Evolutionary conservation across 2,113 vertebrate genomes (phyloP).

Genomic region (Odocoileus virginianus): DNA sequence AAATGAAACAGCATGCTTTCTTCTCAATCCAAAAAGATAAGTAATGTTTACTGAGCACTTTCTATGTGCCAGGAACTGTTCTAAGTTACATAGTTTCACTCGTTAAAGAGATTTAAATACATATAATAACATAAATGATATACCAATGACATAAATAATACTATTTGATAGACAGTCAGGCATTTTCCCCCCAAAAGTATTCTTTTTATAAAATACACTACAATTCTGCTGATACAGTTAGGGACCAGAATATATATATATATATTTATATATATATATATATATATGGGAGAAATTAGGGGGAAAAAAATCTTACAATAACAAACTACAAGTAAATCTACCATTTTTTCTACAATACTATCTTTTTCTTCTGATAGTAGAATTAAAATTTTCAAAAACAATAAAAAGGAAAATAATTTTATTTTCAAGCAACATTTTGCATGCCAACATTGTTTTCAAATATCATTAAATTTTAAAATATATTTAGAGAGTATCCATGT

Average conservation of each 20-base stretch:
- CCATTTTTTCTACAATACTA: constrained; percentile 43
- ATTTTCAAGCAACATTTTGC: constrained; percentile 67
- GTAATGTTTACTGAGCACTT: constrained; percentile 8
- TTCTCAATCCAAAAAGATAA: constrained; percentile 43
- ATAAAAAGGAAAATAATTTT: constrained; percentile 66
- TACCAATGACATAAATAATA: constrained; percentile 31
- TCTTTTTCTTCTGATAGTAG: constrained; percentile 67
- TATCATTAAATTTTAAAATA: constrained; percentile 47
- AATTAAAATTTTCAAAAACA: constrained; percentile 69
- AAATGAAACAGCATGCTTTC: constrained; percentile 65
- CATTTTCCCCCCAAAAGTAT: constrained; percentile 1
- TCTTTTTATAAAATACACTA: constrained; percentile 38
- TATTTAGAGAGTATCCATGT: constrained; percentile 61
- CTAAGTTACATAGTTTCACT: background rate
- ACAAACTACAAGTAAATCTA: constrained; percentile 50
- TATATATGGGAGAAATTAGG: constrained; percentile 4
- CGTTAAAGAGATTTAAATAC: constrained; percentile 44
- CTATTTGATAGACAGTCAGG: constrained; percentile 3
- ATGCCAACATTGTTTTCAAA: constrained; percentile 62
- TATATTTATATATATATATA: background rate
- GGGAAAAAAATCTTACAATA: constrained; percentile 63
- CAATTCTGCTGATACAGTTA: constrained; percentile 27
- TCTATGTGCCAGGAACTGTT: background rate
- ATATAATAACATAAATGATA: constrained; percentile 10
- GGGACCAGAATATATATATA: background rate